These are phyloP conservation scores for Tetranychus truncatus DNA, from an alignment of 2,888 invertebrate genomes.

Conservation along the genomic window DNA sequence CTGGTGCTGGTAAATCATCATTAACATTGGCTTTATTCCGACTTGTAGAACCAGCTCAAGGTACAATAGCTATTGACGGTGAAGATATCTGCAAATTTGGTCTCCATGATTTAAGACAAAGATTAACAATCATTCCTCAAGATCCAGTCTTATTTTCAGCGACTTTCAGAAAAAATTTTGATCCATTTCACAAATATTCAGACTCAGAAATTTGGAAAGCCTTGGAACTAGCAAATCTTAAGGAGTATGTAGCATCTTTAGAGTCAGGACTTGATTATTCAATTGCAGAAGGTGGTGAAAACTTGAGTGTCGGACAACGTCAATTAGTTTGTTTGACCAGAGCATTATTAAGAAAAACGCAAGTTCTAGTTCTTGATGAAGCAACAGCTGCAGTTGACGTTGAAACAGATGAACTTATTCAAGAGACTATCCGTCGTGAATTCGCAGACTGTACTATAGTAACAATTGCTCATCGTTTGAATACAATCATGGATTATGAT, in stretches of 20 bases:
- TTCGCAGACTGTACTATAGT: constrained; percentile 33
- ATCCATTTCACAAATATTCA: constrained; percentile 61
- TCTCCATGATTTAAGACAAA: constrained; percentile 37
- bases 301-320: constrained; percentile 73
- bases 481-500: constrained; percentile 26
- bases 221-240: constrained; percentile 59
- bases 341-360: constrained; percentile 63
- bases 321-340: constrained; percentile 74
- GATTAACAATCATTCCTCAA: constrained; percentile 38
- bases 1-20: constrained; percentile 35
- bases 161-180: constrained; percentile 58
- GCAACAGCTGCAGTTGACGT: constrained; percentile 31
- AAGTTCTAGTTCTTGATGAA: constrained; percentile 40
- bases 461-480: constrained; percentile 40
- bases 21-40: constrained; percentile 36
- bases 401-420: constrained; percentile 35
- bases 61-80: constrained; percentile 35
- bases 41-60: constrained; percentile 33
- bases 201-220: constrained; percentile 64
- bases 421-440: constrained; percentile 32
- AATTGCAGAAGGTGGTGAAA: constrained; percentile 53
- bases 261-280: constrained; percentile 48
- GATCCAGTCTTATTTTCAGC: constrained; percentile 68
- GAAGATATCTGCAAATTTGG: constrained; percentile 41
- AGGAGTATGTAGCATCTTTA: constrained; percentile 45